Evolutionary conservation across 2,888 invertebrate genomes (phyloP), one percentile per base, ranked within the genome.

Genomic region (Dynastes maya): DNA sequence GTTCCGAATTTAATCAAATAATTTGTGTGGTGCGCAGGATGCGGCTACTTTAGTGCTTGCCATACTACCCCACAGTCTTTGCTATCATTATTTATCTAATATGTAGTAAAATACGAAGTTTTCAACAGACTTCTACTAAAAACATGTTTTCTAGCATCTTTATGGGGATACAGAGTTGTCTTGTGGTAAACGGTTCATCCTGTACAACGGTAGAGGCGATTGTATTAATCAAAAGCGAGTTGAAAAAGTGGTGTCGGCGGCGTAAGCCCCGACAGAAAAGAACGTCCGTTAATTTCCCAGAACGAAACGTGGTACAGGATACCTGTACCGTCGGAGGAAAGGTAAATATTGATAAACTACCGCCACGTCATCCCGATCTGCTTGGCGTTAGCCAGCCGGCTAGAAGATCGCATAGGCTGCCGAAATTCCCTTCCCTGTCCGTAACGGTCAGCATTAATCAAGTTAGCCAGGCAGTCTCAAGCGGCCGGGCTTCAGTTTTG

Each of bases 401-500:
- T 77, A 71, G 55, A 22, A 58, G 22, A 58, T 45, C 55, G 55
- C 45, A 58, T 8, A 16, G 55, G 55, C 79, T 78, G 79, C 67
- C 82, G 75, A 83, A 82, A 83, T 83, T 83, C 82, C 77, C 83
- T 82, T 82, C 81, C 82, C 79, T 77, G 80, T 82, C 80, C 80
- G 80, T 79, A 80, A 79, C 80, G 84, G 82, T 82, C 83, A 81
- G 81, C 82, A 82, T 81, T 84, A 84, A 84, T 84, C 84, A 80
- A 83, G 82, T 84, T 84, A 83, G 83, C 80, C 82, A 79, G 76
- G 79, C 78, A 82, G 84, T 84, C 84, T 84, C 84, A 83, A 80
- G 84, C 84, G 84, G 83, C 84, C 82, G 77, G 82, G 82, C 84
- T 84, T 84, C 83, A 84, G 80, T 83, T 83, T 81, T 80, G 55